Conservation (phyloP, 2,888 invertebrate genomes). For the Pasiphila rectangulata region DNA sequence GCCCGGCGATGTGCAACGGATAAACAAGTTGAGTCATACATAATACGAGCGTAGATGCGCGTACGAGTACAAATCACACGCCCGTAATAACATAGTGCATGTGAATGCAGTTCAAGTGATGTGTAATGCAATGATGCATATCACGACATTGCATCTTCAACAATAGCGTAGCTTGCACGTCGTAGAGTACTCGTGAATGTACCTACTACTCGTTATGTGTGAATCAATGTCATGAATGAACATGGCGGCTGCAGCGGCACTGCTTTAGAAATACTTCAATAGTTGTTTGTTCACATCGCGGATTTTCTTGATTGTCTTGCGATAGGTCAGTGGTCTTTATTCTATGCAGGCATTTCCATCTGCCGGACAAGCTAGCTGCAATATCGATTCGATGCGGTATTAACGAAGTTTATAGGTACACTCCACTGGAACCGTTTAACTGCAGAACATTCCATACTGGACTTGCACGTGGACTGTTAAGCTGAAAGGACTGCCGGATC, state of each 20-base stretch:
- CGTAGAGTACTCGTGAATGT: conserved; percentile 3
- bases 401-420: too few relatives aligned
- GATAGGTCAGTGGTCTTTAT: conserved; percentile 1
- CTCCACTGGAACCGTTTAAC: too few relatives aligned
- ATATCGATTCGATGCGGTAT: too few relatives aligned
- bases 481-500: too few relatives aligned
- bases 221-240: conserved; percentile 19
- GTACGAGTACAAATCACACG: conserved; percentile 24
- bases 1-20: conserved; percentile 41
- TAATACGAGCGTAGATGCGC: conserved; percentile 26
- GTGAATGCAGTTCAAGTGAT: conserved; percentile 28
- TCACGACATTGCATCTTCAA: conserved; percentile 37
- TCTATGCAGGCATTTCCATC: too few relatives aligned
- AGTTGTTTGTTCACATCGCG: not conserved
- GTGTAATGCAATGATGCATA: conserved; percentile 45
- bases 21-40: conserved; percentile 57
- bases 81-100: conserved; percentile 14
- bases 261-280: not conserved
- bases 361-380: too few relatives aligned
- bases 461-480: too few relatives aligned
- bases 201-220: conserved; percentile 8
- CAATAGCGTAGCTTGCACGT: conserved; percentile 18
- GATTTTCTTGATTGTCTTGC: not conserved
- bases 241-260: not conserved
- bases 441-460: too few relatives aligned